Conservation (phyloP, 2,113 vertebrate genomes). For the Brachyhypopomus occidentalis region DNA sequence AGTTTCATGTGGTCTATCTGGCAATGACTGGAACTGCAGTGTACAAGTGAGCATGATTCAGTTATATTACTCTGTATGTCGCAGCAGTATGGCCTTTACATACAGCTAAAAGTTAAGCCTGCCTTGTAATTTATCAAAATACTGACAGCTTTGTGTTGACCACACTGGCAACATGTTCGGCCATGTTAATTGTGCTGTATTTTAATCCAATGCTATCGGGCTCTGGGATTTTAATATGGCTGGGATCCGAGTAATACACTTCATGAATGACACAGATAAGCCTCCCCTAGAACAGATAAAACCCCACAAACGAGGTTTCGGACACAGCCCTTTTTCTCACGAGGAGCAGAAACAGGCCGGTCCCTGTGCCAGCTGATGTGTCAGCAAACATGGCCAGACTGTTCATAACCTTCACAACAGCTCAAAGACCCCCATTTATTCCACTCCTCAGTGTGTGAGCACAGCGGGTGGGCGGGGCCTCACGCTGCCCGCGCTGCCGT, state of each 20-base stretch:
- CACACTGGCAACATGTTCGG: neutral
- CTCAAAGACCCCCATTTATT: neutral
- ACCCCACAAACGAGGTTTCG: neutral
- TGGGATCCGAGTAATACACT: neutral
- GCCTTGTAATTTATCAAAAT: neutral
- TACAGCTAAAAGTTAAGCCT: neutral
- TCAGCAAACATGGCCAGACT: slow-evolving; percentile 3
- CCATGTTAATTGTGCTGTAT: slow-evolving; percentile 16
- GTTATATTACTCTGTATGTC: slow-evolving; percentile 4
- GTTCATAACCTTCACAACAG: neutral
- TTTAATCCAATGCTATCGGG: slow-evolving; percentile 21
- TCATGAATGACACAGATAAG: slow-evolving; percentile 10
- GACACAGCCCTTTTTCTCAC: slow-evolving; percentile 11
- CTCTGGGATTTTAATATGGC: neutral
- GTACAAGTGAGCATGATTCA: neutral
- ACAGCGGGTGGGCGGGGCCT: neutral
- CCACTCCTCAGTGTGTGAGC: neutral
- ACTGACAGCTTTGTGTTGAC: slow-evolving; percentile 26
- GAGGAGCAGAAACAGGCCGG: neutral
- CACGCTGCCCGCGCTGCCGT: neutral
- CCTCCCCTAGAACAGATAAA: neutral
- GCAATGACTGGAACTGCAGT: neutral
- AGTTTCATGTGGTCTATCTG: neutral
- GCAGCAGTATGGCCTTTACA: neutral
- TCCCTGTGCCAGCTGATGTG: neutral